A percentile compares a stretch with the other conserved stretches of the same genome.
phyloP scores from a whole-genome alignment of 2,113 vertebrate species.

The Neolamprologus brichardi region DNA sequence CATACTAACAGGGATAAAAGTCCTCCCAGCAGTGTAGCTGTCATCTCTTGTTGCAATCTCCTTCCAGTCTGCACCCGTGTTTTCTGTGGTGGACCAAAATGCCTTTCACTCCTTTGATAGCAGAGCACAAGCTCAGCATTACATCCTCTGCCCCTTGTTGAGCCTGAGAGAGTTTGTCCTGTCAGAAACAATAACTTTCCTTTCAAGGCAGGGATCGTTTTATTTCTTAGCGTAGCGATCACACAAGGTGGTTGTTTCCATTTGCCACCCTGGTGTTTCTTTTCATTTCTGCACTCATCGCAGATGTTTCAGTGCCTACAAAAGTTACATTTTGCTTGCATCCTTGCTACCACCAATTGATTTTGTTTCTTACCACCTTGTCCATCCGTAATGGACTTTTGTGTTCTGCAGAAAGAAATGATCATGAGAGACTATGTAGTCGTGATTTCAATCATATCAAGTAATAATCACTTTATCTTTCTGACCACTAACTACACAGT shows the following conservation, averaged over 20 bases:
- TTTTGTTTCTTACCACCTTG: not conserved
- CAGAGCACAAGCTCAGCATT: slow-evolving; percentile 2
- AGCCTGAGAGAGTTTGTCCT: slow-evolving; percentile 44
- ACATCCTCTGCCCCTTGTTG: not conserved
- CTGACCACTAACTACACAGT: not conserved
- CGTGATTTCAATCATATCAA: not conserved
- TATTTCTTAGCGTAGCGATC: slow-evolving; percentile 32
- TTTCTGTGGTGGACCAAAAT: not conserved
- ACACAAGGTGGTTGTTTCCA: slow-evolving; percentile 51
- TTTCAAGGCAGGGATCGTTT: slow-evolving; percentile 38
- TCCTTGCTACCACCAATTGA: not conserved
- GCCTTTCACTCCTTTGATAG: not conserved
- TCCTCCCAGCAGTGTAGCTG: slow-evolving; percentile 11
- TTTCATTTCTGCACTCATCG: slow-evolving; percentile 23
- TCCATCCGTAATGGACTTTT: not conserved
- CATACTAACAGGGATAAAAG: slow-evolving; percentile 17
- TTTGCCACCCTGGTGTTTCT: slow-evolving; percentile 45
- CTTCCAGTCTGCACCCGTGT: not conserved
- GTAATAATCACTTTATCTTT: not conserved
- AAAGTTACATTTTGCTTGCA: slow-evolving; percentile 24
- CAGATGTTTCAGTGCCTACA: slow-evolving; percentile 30
- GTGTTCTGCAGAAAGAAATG: not conserved
- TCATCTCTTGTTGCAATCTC: slow-evolving; percentile 25
- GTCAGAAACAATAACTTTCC: slow-evolving; percentile 60
- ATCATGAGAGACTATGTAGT: not conserved